Base-by-base conservation (phyloP, 1,140 invertebrate species). In the Cardiocondyla obscurior region DNA sequence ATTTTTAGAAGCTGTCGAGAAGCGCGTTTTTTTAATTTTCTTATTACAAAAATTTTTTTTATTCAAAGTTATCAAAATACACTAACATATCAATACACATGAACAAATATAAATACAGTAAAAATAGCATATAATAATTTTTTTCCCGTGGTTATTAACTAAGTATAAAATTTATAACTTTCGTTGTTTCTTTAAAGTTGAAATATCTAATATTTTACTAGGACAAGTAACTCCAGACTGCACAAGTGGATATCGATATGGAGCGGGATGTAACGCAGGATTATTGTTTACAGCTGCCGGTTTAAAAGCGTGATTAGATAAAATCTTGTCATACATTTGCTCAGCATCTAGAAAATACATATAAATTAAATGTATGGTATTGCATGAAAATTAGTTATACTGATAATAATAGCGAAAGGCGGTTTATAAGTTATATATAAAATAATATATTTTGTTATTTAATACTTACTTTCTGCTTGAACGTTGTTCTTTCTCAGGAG, bases 161-260 rank as follows among this genome's bases (percentile, higher is more conserved):
- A 49, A 22, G 60, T 51, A 49, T 58, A 16, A 5, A 58, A 51
- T 81, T 90, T 94, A 96, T 88, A 96, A 92, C 93, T 96, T 96
- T 3, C 95, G 95, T 89, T 96, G 96, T 83, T 95, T 94, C 90
- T 96, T 96, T 49, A 96, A 92, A 69, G 95, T 94, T 46, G 96
- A 95, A 64, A 96, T 95, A 83, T 96, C 96, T 87, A 96, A 91
- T 90, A 96, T 96, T 91, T 94, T 95, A 25, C 94, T 95, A 25
- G 94, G 93, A 77, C 93, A 93, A 74, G 82, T 86, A 25, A 86
- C 85, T 87, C 83, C 91, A 65, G 88, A 82, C 4, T 90, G 92
- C 39, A 76, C 72, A 62, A 87, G 70, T 57, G 85, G 82, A 16
- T 62, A 89, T 28, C 55, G 74, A 53, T 55, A 70, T 14, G 57